These are phyloP conservation scores for Ia io DNA, from an alignment of 2,113 vertebrate genomes.

Conservation along the genomic window DNA sequence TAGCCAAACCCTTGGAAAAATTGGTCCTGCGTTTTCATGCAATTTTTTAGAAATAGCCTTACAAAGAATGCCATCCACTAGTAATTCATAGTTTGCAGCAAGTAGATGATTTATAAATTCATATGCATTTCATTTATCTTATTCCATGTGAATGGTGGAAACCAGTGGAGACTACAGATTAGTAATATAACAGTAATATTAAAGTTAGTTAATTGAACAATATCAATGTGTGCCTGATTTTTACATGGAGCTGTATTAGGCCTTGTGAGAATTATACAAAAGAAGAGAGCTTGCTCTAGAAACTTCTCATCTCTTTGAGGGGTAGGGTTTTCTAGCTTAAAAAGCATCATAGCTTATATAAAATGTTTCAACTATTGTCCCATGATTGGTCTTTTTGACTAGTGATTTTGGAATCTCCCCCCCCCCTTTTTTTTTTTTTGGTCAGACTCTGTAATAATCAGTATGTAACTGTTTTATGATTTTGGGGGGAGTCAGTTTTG, in stretches of 20 bases:
- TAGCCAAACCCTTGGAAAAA: not conserved
- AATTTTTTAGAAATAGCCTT: conserved; percentile 10
- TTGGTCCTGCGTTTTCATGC: not conserved
- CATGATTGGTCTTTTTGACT: not conserved
- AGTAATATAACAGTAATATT: not conserved
- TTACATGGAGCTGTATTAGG: not conserved
- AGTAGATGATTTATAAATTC: not conserved
- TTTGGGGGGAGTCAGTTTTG: not conserved
- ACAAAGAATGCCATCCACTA: not conserved
- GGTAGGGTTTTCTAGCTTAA: not conserved
- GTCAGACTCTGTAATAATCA: not conserved
- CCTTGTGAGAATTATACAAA: not conserved
- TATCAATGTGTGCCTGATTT: not conserved
- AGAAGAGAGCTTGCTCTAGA: not conserved
- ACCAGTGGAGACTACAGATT: not conserved
- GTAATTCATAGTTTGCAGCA: conserved; percentile 24
- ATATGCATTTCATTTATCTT: not conserved
- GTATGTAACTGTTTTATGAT: not conserved
- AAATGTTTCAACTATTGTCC: not conserved
- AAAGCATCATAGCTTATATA: not conserved
- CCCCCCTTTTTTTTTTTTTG: not conserved
- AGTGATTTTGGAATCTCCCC: not conserved
- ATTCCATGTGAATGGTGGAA: not conserved
- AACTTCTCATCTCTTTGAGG: not conserved
- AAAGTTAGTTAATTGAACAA: conserved; percentile 14